These are phyloP conservation scores for Takifugu flavidus DNA, from an alignment of 2,113 vertebrate species.

Conservation along the genomic window DNA sequence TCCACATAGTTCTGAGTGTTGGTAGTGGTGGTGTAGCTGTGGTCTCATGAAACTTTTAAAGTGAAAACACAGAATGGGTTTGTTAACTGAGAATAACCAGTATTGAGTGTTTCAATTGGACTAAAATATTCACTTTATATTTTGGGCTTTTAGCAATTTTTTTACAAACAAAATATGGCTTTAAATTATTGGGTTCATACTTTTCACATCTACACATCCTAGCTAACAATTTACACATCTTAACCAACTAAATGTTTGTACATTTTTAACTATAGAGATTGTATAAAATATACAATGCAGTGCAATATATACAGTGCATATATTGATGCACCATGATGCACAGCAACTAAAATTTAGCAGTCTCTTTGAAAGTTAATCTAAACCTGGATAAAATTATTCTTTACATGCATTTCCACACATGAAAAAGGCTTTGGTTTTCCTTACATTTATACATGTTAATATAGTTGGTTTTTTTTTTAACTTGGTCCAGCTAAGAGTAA, in stretches of 20 bases:
- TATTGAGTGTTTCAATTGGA: no score
- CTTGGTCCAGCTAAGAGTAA: conserved; percentile 27
- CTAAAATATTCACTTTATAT: not conserved
- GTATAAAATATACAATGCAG: conserved; percentile 32
- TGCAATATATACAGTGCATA: conserved; percentile 9
- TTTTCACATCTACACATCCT: conserved; percentile 1
- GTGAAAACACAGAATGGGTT: no score
- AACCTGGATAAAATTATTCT: not conserved
- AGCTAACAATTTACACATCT: conserved; percentile 8
- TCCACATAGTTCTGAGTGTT: no score
- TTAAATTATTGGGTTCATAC: not conserved
- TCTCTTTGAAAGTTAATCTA: no score
- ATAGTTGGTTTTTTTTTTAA: conserved; percentile 20
- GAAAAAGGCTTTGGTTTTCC: conserved; percentile 38
- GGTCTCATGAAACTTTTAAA: no score
- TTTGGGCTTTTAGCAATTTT: not conserved
- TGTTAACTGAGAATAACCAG: no score
- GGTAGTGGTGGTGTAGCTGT: no score
- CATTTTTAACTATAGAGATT: conserved; percentile 34
- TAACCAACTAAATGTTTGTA: no score
- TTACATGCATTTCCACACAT: conserved; percentile 16
- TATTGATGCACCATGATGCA: conserved; percentile 22
- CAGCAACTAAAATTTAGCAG: conserved; percentile 22
- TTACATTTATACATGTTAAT: not conserved
- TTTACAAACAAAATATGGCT: not conserved